Base-by-base conservation (phyloP, 2,888 invertebrate species). In the Eilema depressum region DNA sequence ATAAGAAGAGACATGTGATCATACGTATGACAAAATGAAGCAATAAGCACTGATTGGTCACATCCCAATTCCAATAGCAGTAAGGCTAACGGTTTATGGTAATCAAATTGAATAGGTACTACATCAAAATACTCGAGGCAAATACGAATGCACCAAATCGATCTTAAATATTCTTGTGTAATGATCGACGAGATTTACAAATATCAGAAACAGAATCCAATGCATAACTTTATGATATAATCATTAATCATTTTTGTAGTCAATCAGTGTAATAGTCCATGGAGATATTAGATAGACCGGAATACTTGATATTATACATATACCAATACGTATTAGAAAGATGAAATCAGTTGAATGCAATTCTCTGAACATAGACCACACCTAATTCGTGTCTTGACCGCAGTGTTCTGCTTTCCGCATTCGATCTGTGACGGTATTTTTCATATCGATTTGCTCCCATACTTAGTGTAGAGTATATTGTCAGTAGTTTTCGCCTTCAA, bases 91-190 rank as follows among this genome's bases (percentile, higher is more conserved):
- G 89, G 91, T 88, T 74, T 83, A 85, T 80, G 84, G 75, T 84
- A 83, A 90, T 87, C 80, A 86, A 90, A 91, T 90, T 87, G 85
- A 87, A 89, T 88, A n/a, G n/a, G n/a, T n/a, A 85, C 41, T 17
- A 41, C 82, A 89, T 88, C 90, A 86, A 84, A 81, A 85, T 86
- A 83, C 85, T 82, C 81, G 83, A 87, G 89, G 87, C 89, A 85
- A 89, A 91, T 88, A 87, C 89, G 85, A 90, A 91, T 88, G 88
- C 72, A 84, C 78, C 83, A 84, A 84, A 87, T 83, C 80, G 78
- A 81, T 77, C 76, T 79, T 68, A 75, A 80, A 83, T 85, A 81
- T 81, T 78, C 84, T 87, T 88, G 88, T 77, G 85, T 85, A 88
- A 87, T 84, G 85, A 88, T 88, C 84, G 74, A 76, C 77, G 71